phyloP scores from a whole-genome alignment of 1,140 invertebrate genomes.

The Drosophila athabasca region DNA sequence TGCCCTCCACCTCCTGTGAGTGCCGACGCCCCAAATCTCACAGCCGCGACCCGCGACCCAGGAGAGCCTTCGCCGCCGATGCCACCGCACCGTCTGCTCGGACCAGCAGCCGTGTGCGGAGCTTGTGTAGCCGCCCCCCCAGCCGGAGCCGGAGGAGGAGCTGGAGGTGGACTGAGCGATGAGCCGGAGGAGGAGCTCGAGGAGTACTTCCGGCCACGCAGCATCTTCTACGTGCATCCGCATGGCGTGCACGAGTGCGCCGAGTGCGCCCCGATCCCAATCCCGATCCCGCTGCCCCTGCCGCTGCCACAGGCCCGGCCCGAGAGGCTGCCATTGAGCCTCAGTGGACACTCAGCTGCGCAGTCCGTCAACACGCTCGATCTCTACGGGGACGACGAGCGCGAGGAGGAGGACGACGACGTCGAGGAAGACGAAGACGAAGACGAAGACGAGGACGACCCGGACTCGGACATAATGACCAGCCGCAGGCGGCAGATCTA shows the following conservation, averaged over 20 bases:
- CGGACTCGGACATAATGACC: conserved; percentile 72
- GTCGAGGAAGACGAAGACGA: conserved; percentile 18
- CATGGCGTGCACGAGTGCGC: conserved; percentile 84
- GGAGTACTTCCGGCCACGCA: conserved; percentile 86
- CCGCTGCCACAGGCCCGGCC: conserved; percentile 3
- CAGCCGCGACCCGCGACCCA: not conserved
- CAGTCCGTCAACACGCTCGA: conserved; percentile 37
- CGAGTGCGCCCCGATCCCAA: conserved; percentile 78
- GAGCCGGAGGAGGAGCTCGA: conserved; percentile 85
- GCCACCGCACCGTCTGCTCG: conserved; percentile 86
- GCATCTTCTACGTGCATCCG: conserved; percentile 86
- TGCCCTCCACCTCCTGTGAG: conserved; percentile 67
- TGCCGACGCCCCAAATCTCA: not conserved
- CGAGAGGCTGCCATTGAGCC: not conserved
- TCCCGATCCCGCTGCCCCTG: conserved; percentile 28
- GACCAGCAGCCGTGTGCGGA: conserved; percentile 86
- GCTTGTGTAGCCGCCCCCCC: conserved; percentile 86
- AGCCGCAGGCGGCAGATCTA: conserved; percentile 88
- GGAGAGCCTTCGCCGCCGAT: conserved; percentile 72
- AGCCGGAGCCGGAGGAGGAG: conserved; percentile 26
- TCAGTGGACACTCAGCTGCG: not conserved
- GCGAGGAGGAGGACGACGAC: conserved; percentile 11
- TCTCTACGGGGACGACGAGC: conserved; percentile 40
- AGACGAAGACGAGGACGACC: conserved; percentile 30
- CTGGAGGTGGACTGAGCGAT: conserved; percentile 38